phyloP scores from a whole-genome alignment of 1,140 invertebrate genomes.

The fruit fly (Drosophila melanogaster) region DNA sequence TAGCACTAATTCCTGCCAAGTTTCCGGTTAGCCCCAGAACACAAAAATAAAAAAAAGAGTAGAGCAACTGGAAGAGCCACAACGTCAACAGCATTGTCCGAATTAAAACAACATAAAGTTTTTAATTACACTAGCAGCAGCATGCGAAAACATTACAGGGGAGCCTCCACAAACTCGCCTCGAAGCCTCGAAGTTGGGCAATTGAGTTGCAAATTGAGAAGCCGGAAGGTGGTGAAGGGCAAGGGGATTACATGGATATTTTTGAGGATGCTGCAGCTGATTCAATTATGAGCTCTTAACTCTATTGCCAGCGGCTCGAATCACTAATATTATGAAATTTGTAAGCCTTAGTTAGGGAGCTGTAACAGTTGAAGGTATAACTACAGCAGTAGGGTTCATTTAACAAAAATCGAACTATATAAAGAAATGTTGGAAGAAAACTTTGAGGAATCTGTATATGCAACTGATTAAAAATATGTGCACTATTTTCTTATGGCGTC shows the following conservation, averaged over 20 bases:
- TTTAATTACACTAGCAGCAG: constrained; percentile 55
- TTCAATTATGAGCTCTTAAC: constrained; percentile 28
- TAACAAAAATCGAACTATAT: no score
- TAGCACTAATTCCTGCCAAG: constrained; percentile 61
- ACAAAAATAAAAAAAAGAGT: constrained; percentile 3
- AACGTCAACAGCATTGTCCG: constrained; percentile 53
- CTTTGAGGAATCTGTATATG: no score
- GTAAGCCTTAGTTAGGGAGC: no score
- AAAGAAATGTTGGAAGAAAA: no score
- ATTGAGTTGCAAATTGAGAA: constrained; percentile 51
- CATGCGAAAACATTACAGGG: constrained; percentile 26
- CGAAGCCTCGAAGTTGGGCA: constrained; percentile 33
- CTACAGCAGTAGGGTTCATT: no score
- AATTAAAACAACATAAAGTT: constrained; percentile 76
- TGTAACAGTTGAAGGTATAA: no score
- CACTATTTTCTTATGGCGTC: no score
- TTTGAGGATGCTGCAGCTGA: constrained; percentile 10
- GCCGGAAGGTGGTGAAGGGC: constrained; percentile 7
- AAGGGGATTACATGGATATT: constrained; percentile 20
- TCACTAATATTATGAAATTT: background rate
- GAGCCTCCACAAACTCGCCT: constrained; percentile 2
- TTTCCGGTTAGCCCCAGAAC: constrained; percentile 65
- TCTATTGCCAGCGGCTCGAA: constrained; percentile 2
- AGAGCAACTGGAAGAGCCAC: constrained; percentile 28
- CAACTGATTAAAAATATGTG: no score